Conservation (phyloP, 23 tunicate genomes). For the Halocynthia roretzi region DNA sequence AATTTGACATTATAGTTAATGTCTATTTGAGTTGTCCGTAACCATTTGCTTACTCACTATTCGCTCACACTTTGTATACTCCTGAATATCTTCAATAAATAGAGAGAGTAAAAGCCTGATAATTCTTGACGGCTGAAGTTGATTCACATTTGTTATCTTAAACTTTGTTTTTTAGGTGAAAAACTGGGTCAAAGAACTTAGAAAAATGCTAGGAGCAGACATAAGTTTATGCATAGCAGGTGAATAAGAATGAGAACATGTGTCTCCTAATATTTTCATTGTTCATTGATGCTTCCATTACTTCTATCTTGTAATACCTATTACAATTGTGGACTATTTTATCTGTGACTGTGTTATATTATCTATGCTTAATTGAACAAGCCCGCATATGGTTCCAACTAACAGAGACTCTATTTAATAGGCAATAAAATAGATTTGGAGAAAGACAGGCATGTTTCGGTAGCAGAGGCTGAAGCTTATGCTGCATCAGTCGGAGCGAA, state of each 20-base stretch:
- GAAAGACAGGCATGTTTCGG: conserved; percentile 73
- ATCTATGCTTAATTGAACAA: no score
- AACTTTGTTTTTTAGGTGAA: conserved; percentile 46
- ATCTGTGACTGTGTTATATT: no score
- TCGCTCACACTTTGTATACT: no score
- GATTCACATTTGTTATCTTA: no score
- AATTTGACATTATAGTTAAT: no score
- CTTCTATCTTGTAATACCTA: neutral
- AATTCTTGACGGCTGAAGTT: no score
- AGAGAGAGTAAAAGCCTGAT: no score
- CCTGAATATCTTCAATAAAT: no score
- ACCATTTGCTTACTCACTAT: no score
- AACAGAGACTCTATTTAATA: neutral
- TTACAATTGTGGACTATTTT: no score
- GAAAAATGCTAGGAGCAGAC: conserved; percentile 93
- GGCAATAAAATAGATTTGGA: conserved; percentile 94
- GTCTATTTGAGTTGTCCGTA: no score
- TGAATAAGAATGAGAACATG: conserved; percentile 1
- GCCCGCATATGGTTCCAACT: no score
- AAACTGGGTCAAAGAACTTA: conserved; percentile 93
- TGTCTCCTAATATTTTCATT: neutral
- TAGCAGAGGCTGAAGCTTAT: conserved; percentile 88
- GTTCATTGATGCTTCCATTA: neutral
- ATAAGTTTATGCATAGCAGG: conserved; percentile 87
- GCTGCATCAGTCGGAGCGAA: conserved; percentile 91